Conservation (phyloP, 2,113 vertebrate genomes). For the Heptranchias perlo region DNA sequence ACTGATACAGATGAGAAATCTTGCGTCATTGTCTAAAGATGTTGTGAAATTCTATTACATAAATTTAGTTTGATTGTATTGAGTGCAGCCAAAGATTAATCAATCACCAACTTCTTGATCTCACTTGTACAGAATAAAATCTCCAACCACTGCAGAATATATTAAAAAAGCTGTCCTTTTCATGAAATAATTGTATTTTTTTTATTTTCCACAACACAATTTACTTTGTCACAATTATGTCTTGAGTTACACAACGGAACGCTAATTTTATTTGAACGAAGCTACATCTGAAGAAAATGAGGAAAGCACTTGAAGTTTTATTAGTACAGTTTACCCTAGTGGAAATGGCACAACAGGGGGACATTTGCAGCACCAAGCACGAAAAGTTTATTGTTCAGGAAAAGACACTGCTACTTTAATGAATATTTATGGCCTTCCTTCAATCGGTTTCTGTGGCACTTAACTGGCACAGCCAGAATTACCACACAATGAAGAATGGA, state of each 20-base stretch:
- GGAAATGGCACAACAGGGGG: background rate
- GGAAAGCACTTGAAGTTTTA: background rate
- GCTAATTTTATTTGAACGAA: background rate
- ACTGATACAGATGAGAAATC: background rate
- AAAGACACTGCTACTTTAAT: background rate
- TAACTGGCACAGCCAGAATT: too few species aligned
- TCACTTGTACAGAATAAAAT: too few species aligned
- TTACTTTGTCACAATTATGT: background rate
- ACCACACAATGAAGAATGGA: too few species aligned
- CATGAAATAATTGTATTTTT: background rate
- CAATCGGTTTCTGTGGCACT: too few species aligned
- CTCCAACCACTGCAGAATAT: background rate
- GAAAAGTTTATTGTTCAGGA: background rate
- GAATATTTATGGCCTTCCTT: too few species aligned
- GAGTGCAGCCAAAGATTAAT: too few species aligned
- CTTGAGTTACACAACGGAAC: background rate
- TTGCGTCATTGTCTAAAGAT: background rate
- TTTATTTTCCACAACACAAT: background rate
- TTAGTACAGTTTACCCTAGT: background rate
- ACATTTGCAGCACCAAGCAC: too few species aligned
- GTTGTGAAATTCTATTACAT: background rate
- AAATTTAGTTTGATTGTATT: too few species aligned
- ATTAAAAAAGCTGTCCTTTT: background rate
- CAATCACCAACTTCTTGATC: background rate
- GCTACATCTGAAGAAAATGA: background rate